A percentile compares a stretch with the other conserved stretches of the same genome.
phyloP scores from a whole-genome alignment of 2,113 vertebrate genomes.

The Lethenteron camtschaticum region DNA sequence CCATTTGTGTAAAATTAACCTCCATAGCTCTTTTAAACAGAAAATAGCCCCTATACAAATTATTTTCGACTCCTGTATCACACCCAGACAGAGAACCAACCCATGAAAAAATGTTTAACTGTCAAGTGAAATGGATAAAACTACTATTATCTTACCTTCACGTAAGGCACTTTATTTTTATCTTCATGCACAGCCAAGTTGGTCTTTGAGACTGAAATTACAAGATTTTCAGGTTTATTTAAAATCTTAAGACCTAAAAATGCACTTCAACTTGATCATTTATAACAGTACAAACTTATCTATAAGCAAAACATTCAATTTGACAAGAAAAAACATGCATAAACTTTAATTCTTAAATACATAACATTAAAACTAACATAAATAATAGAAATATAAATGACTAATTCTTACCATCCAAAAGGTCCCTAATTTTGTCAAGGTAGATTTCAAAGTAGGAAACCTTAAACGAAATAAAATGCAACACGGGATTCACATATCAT shows the following conservation, averaged over 20 bases:
- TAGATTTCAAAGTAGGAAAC: slow-evolving; percentile 5
- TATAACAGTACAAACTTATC: too few relatives aligned
- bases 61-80: neutral
- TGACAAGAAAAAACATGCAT: too few relatives aligned
- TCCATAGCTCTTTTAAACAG: too few relatives aligned
- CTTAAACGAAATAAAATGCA: slow-evolving; percentile 1
- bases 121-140: neutral
- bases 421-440: slow-evolving; percentile 3
- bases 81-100: neutral
- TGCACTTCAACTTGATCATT: too few relatives aligned
- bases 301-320: too few relatives aligned
- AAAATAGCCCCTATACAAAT: neutral
- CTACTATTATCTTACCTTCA: slow-evolving; percentile 31
- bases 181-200: slow-evolving; percentile 60
- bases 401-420: neutral
- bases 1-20: too few relatives aligned
- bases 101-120: neutral
- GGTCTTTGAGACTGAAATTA: slow-evolving; percentile 41
- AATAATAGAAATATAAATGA: neutral
- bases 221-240: too few relatives aligned
- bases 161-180: slow-evolving; percentile 56
- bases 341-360: too few relatives aligned
- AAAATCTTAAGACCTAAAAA: too few relatives aligned
- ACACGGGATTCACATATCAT: neutral
- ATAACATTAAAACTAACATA: too few relatives aligned